Evolutionary conservation across 64 coral and sea anemone genomes (phyloP).

Genomic region (Pachyseris speciosa): DNA sequence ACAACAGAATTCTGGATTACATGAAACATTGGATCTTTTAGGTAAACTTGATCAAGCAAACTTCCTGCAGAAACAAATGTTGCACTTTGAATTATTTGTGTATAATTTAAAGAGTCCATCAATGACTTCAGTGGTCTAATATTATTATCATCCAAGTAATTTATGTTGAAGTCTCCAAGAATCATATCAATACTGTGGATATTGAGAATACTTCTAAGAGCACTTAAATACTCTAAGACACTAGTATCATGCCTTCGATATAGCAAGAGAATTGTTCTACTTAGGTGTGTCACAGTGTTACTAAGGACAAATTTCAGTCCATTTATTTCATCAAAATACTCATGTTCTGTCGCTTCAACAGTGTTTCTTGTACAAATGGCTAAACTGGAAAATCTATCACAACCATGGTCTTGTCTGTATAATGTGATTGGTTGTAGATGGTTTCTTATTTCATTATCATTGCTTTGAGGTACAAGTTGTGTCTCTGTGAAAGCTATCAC

Average conservation of each 20-base stretch:
- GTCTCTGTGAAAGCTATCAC: slow-evolving; percentile 37
- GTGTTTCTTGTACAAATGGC: too few relatives aligned
- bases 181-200: slow-evolving; percentile 9
- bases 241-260: slow-evolving; percentile 34
- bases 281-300: not conserved
- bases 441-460: slow-evolving; percentile 35
- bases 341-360: slow-evolving; percentile 42
- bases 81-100: slow-evolving; percentile 25
- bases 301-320: slow-evolving; percentile 23
- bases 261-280: not conserved
- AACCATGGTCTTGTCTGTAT: slow-evolving; percentile 46
- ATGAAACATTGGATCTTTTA: slow-evolving; percentile 18
- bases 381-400: slow-evolving; percentile 62
- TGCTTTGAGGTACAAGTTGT: too few relatives aligned
- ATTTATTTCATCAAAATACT: slow-evolving; percentile 43
- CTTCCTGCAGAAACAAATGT: slow-evolving; percentile 66
- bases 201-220: slow-evolving; percentile 27
- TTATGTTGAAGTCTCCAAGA: too few relatives aligned
- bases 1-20: slow-evolving; percentile 32
- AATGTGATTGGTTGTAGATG: slow-evolving; percentile 36
- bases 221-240: slow-evolving; percentile 10
- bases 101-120: slow-evolving; percentile 52
- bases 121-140: slow-evolving; percentile 46
- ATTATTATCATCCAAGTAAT: slow-evolving; percentile 53
- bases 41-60: slow-evolving; percentile 49